These are phyloP conservation scores for Bellardia pandia DNA, from an alignment of 2,888 invertebrate genomes.

Conservation along the genomic window DNA sequence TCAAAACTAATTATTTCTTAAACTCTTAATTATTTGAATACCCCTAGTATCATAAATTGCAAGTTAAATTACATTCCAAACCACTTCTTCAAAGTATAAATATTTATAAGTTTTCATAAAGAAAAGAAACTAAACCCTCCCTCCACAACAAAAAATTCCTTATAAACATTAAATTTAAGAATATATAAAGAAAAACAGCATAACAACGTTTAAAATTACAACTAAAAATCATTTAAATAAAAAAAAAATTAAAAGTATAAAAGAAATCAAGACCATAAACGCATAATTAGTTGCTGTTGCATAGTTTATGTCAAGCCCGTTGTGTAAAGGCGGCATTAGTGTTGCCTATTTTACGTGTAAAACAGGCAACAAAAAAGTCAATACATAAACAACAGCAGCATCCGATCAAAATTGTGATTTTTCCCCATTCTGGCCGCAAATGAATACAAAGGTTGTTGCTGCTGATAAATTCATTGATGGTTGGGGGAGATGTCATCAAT, in stretches of 20 bases:
- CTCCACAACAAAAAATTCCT: neutral
- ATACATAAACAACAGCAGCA: constrained; percentile 13
- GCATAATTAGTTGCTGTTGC: constrained; percentile 74
- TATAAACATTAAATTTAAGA: constrained; percentile 15
- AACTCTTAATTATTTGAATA: too few relatives aligned
- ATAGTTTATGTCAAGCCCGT: constrained; percentile 57
- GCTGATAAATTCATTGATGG: constrained; percentile 1
- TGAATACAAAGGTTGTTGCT: constrained; percentile 30
- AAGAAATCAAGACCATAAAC: constrained; percentile 50
- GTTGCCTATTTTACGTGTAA: constrained; percentile 36
- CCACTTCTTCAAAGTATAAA: neutral
- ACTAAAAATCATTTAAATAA: constrained; percentile 72
- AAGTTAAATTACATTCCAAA: neutral
- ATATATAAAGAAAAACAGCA: constrained; percentile 15
- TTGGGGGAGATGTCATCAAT: constrained; percentile 70
- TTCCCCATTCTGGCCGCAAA: constrained; percentile 40
- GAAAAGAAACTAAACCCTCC: neutral
- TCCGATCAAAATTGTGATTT: constrained; percentile 9
- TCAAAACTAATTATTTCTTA: too few relatives aligned
- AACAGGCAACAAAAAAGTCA: neutral
- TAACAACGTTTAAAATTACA: constrained; percentile 39
- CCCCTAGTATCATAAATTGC: neutral
- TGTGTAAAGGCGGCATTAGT: neutral
- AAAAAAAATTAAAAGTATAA: constrained; percentile 33
- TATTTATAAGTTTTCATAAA: constrained; percentile 19